Percentiles rank a stretch among this genome's conserved stretches.
Evolutionary conservation across 2,113 vertebrate species (phyloP).

Genomic region (Pluvialis apricaria): DNA sequence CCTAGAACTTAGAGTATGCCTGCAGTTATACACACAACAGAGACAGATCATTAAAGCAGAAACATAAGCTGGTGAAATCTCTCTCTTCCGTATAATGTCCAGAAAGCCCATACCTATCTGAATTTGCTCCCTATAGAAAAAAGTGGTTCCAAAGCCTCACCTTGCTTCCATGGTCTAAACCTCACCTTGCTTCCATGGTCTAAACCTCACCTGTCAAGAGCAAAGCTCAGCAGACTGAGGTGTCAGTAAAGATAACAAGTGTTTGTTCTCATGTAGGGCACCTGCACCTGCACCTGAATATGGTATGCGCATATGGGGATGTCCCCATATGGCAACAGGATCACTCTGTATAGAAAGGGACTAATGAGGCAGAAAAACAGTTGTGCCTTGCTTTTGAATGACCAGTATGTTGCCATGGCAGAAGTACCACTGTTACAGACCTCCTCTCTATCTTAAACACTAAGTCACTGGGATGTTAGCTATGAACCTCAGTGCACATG

Average conservation of each 20-base stretch:
- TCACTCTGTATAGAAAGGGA: not conserved
- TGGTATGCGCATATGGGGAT: rapidly evolving
- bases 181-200: not conserved
- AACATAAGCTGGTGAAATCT: not conserved
- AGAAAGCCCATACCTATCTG: not conserved
- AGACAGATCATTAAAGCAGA: not conserved
- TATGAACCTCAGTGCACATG: rapidly evolving
- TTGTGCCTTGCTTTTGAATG: not conserved
- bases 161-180: not conserved
- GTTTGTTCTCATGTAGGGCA: not conserved
- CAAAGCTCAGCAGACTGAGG: not conserved
- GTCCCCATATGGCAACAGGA: not conserved
- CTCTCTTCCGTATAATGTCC: not conserved
- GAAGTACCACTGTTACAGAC: not conserved
- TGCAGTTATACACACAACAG: not conserved
- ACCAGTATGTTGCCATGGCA: not conserved
- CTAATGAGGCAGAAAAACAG: not conserved
- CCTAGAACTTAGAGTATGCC: not conserved
- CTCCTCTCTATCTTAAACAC: not conserved
- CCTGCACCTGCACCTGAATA: not conserved
- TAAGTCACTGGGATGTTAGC: not conserved
- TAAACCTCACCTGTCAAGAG: not conserved
- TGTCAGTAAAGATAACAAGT: not conserved
- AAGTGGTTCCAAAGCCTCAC: not conserved
- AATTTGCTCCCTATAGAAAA: not conserved